These are phyloP conservation scores for Schrankia costaestrigalis DNA, from an alignment of 2,888 invertebrate species.

Conservation along the genomic window DNA sequence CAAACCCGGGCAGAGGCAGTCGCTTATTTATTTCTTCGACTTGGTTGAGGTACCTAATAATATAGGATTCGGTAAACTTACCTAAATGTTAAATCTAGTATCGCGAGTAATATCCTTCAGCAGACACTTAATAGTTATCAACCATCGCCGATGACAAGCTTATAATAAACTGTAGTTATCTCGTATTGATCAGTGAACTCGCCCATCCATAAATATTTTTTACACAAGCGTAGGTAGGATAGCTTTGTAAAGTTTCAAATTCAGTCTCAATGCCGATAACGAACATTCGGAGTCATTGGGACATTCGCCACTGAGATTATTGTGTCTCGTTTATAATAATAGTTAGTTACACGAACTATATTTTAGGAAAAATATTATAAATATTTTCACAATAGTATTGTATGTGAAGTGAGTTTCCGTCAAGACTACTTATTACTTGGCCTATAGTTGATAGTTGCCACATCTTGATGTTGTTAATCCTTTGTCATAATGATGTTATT, in stretches of 20 bases:
- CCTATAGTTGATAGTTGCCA: slow-evolving; percentile 27
- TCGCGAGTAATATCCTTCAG: slow-evolving; percentile 7
- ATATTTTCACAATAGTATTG: slow-evolving; percentile 44
- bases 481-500: no score
- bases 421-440: slow-evolving; percentile 18
- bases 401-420: slow-evolving; percentile 11
- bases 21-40: no score
- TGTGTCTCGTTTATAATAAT: neutral
- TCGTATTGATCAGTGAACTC: slow-evolving; percentile 34
- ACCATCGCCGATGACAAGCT: slow-evolving; percentile 27
- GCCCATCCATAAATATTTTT: slow-evolving; percentile 55
- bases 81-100: neutral
- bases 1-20: no score
- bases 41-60: no score
- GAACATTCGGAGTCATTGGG: slow-evolving; percentile 32
- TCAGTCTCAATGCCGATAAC: slow-evolving; percentile 38
- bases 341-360: slow-evolving; percentile 18
- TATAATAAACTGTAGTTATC: slow-evolving; percentile 24
- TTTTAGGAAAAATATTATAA: slow-evolving; percentile 42
- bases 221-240: slow-evolving; percentile 70
- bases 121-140: slow-evolving; percentile 7
- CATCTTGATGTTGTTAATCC: slow-evolving; percentile 13
- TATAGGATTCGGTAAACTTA: no score
- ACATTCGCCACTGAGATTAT: slow-evolving; percentile 14
- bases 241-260: slow-evolving; percentile 59